phyloP scores from a whole-genome alignment of 2,113 vertebrate genomes.

The Desmodus rotundus region DNA sequence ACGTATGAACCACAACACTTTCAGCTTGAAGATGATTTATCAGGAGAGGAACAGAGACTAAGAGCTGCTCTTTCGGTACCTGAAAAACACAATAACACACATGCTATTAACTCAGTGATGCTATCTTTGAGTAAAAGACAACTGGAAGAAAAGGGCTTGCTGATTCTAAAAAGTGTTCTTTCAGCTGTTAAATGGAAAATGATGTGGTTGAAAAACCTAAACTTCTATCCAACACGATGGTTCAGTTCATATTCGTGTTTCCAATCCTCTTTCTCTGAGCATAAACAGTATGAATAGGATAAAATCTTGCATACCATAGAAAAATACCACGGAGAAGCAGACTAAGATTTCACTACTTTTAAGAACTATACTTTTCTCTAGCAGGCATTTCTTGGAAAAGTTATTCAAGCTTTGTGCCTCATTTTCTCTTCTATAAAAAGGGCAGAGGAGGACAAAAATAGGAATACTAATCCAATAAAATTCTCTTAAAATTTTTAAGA shows the following conservation, averaged over 20 bases:
- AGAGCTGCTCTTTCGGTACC: constrained; percentile 96
- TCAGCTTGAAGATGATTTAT: constrained; percentile 94
- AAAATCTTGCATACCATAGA: neutral
- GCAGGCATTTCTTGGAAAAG: neutral
- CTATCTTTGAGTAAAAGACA: neutral
- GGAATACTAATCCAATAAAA: neutral
- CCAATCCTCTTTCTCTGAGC: neutral
- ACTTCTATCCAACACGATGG: neutral
- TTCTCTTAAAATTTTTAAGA: neutral
- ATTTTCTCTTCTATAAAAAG: neutral
- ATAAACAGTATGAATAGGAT: neutral
- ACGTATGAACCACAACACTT: constrained; percentile 96
- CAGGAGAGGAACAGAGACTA: constrained; percentile 92
- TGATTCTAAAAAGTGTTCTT: neutral
- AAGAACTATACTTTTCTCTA: neutral
- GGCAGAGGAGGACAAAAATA: neutral
- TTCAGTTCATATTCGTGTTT: neutral
- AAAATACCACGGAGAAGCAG: neutral
- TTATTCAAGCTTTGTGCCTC: neutral
- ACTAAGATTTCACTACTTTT: neutral
- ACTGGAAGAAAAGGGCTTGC: neutral
- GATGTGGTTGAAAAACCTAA: neutral
- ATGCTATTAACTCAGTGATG: neutral
- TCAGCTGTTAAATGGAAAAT: neutral
- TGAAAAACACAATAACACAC: constrained; percentile 70